Evolutionary conservation across 1,140 invertebrate genomes (phyloP), one percentile per base, ranked within the genome.

Genomic region (Berghia stephanieae): DNA sequence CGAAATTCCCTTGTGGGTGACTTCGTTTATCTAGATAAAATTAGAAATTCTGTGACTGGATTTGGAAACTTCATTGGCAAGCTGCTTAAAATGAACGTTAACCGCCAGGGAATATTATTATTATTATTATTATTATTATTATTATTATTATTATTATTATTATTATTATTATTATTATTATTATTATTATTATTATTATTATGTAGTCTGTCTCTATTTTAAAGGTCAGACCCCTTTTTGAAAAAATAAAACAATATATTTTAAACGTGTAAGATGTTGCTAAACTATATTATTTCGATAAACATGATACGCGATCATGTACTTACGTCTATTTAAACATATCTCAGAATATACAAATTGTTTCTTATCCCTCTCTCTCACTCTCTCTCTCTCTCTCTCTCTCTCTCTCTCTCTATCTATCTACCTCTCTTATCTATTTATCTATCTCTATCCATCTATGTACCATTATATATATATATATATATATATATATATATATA

Each of bases 11-110:
- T 81, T 67, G 42, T 77, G 75, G 27, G 52, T 60, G 13, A 81
- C 55, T 3, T 77, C 78, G 5, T 72, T 78, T 0, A 74, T 75
- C 38, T 83, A 80, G 79, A 83, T 81, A 16, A 81, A 75, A 74
- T 81, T 78, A 77, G 78, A 82, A 73, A 81, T 78, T 78, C 80
- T 81, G n/a, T 43, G 77, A 13, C n/a, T 10, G 8, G 36, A 18
- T 27, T 40, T 46, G 4, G n/a, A 31, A 27, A 31, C 6, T 49
- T 34, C 24, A 6, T 57, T 16, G 5, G 27, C 24, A 5, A 1
- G 13, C 16, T 49, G 40, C 24, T 8, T 1, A 60, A 60, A 10
- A 21, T 13, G 36, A n/a, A 60, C n/a, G 10, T 73, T 57, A 2
- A 3, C 13, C 40, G 55, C 2, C 24, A 3, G 24, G 52, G 5